phyloP scores from a whole-genome alignment of 1,140 invertebrate genomes.

The Apocrypta bakeri region DNA sequence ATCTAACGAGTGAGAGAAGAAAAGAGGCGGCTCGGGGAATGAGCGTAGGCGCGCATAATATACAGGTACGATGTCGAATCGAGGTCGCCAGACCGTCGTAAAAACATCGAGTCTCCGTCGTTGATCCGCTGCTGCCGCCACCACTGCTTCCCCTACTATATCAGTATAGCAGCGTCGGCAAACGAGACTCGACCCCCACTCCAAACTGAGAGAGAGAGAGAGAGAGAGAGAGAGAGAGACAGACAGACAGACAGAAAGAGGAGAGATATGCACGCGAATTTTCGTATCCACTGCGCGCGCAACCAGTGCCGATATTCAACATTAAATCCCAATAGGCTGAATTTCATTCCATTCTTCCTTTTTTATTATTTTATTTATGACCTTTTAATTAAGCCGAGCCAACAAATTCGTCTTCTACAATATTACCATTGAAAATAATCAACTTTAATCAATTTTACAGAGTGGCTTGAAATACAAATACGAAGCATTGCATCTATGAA shows the following conservation, averaged over 20 bases:
- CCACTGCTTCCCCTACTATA: neutral
- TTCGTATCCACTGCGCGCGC: neutral
- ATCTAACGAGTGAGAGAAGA: neutral
- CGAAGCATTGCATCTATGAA: too few relatives aligned
- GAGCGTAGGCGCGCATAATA: neutral
- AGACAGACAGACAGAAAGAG: too few relatives aligned
- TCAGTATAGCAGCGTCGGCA: neutral
- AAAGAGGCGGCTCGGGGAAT: neutral
- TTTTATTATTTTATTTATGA: neutral
- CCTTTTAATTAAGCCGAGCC: too few relatives aligned
- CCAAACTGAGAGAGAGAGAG: too few relatives aligned
- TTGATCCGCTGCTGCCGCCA: slow-evolving; percentile 42
- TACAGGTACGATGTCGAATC: neutral
- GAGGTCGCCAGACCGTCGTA: slow-evolving; percentile 50
- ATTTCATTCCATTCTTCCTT: neutral
- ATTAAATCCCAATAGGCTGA: neutral
- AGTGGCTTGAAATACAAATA: too few relatives aligned
- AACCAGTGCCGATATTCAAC: neutral
- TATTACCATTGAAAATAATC: too few relatives aligned
- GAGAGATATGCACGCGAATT: neutral
- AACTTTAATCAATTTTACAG: too few relatives aligned
- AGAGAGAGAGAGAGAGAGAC: too few relatives aligned
- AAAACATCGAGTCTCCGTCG: slow-evolving; percentile 58
- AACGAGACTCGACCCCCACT: neutral
- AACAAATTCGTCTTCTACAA: too few relatives aligned